Conservation (phyloP, 2,113 vertebrate species). For the Bagarius yarrelli region DNA sequence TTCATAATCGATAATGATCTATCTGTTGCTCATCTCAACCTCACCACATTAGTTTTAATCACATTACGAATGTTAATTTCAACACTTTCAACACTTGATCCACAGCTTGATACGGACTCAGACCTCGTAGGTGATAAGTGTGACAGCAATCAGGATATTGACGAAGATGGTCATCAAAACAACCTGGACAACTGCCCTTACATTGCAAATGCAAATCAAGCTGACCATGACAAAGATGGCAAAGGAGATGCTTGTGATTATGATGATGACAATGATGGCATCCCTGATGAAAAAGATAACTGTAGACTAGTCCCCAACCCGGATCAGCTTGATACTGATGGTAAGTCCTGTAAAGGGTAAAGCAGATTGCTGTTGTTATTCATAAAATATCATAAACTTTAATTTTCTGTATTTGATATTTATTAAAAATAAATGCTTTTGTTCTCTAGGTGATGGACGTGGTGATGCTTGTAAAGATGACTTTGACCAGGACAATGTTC, state of each 20-base stretch:
- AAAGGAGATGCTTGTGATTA: conserved; percentile 96
- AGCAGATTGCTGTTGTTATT: not conserved
- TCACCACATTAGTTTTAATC: not conserved
- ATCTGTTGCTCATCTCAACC: conserved; percentile 47
- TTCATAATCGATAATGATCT: conserved; percentile 53
- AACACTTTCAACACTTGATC: conserved; percentile 4
- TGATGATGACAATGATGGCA: conserved; percentile 95
- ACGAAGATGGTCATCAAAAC: conserved; percentile 98
- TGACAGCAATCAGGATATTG: conserved; percentile 98
- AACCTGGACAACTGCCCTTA: conserved; percentile 99
- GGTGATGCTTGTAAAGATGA: conserved; percentile 96
- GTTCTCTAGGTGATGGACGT: conserved; percentile 85
- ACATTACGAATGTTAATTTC: not conserved
- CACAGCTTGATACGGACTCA: conserved; percentile 89
- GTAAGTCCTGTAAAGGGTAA: conserved; percentile 66
- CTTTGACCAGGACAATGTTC: conserved; percentile 93
- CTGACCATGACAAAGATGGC: conserved; percentile 96
- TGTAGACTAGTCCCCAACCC: conserved; percentile 89
- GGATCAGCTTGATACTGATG: conserved; percentile 91
- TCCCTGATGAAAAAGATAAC: conserved; percentile 96
- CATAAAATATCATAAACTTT: not conserved
- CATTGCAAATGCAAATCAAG: conserved; percentile 95
- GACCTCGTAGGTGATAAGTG: conserved; percentile 93
- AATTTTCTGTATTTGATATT: not conserved
- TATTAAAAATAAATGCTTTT: not conserved